Evolutionary conservation across 2,797 vertebrate species (phyloP).

Genomic region (Hydrocynus forskahlii): DNA sequence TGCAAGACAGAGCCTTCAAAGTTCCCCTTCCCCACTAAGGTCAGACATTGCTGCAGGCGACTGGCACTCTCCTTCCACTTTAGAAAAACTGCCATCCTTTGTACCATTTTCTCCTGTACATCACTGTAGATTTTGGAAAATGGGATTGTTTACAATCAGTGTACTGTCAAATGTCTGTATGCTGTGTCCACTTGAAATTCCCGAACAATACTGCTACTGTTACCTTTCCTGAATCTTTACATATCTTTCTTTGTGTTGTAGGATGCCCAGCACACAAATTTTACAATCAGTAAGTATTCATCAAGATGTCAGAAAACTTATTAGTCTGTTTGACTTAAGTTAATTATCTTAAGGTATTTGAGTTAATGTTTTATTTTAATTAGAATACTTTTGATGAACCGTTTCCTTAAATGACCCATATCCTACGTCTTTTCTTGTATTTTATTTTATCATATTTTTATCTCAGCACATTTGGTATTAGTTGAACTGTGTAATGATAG

Average conservation of each 20-base stretch:
- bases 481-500: not conserved
- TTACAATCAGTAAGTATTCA: slow-evolving; percentile 89
- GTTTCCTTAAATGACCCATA: too few relatives aligned
- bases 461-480: not conserved
- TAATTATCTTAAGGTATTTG: too few relatives aligned
- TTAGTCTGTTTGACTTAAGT: too few relatives aligned
- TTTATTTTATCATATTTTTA: not conserved
- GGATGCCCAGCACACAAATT: slow-evolving; percentile 88
- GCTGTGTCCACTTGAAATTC: not conserved
- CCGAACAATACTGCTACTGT: not conserved
- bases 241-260: slow-evolving; percentile 59
- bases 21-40: slow-evolving; percentile 98
- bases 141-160: not conserved
- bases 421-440: too few relatives aligned
- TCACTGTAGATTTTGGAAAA: not conserved
- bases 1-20: slow-evolving; percentile 99
- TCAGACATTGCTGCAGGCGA: slow-evolving; percentile 69
- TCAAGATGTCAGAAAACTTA: too few relatives aligned
- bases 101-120: not conserved
- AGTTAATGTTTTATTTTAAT: too few relatives aligned
- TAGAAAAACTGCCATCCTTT: not conserved
- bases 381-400: too few relatives aligned
- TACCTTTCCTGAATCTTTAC: not conserved
- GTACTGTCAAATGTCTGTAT: not conserved
- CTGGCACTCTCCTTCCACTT: not conserved